Evolutionary conservation across 2,888 invertebrate species (phyloP), one percentile per base, ranked within the genome.

Genomic region (Cotesia congregata): DNA sequence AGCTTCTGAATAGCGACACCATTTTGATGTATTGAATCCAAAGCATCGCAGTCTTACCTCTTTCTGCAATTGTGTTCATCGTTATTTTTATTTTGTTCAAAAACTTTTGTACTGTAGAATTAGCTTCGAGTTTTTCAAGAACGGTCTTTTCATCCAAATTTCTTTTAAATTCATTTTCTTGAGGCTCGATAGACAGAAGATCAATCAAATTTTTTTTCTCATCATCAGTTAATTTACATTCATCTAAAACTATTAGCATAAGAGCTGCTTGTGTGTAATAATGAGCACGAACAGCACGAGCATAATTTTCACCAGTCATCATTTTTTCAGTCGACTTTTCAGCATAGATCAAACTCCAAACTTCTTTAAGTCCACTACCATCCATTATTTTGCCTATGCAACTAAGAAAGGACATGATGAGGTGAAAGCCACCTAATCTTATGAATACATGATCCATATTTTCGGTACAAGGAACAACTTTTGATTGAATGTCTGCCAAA

Each of bases 11-110:
- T 65, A 65, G 50, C 15, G 72, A 72, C 6, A 72, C 64, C 72
- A 74, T 74, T 67, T 74, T 74, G 0, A 74, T 30, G 30, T 74
- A 74, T 61, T 50, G 38, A 7, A 74, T 67, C 74, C 67, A 74
- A 7, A 74, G 6, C 17, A 59, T 7, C 6, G 74, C 59, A 6
- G 74, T 74, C 15, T 74, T 59, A 0, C 67, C 74, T 40, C 74
- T 40, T 50, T 17, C 6, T 39, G 41, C 7, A 20, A 74, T 67
- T 20, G 12, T 6, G 39, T 64, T 64, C 41, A 64, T 62, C 3
- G 30, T 6, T 17, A 50, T 20, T 41, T 0, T 50, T 17, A 70
- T 39, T 70, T 70, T 70, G 4, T 70, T n/a, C 20, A 20, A 20
- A 20, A 20, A 20, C 2, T 20, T 20, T 15, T 6, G 12, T 0